Percentiles rank a stretch among this genome's conserved stretches.
phyloP scores from a whole-genome alignment of 2,888 invertebrate genomes.

The Lithophane leautieri region DNA sequence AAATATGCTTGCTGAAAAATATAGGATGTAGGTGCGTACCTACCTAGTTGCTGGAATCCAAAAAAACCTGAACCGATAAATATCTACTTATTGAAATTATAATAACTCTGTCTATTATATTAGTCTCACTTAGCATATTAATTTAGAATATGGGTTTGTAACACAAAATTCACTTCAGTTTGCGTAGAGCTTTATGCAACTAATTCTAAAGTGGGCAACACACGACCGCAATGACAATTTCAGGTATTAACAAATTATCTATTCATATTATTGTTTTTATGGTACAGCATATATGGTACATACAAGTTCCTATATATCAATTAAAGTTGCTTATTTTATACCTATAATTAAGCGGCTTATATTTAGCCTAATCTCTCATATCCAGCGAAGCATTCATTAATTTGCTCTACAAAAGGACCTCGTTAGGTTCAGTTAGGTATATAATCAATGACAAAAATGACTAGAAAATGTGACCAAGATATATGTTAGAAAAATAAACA shows the following conservation, averaged over 20 bases:
- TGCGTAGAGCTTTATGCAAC: not conserved
- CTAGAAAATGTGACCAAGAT: conserved; percentile 61
- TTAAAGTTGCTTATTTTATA: conserved; percentile 61
- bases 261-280: conserved; percentile 78
- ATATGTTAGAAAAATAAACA: conserved; percentile 51
- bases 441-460: conserved; percentile 55
- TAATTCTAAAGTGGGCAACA: conserved; percentile 49
- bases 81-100: not conserved
- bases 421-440: conserved; percentile 29
- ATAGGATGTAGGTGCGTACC: not conserved
- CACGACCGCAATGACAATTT: conserved; percentile 33
- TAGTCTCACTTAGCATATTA: not conserved
- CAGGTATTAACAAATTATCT: conserved; percentile 58
- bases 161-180: conserved; percentile 15
- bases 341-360: conserved; percentile 67
- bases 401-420: conserved; percentile 31
- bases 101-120: not conserved
- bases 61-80: not conserved
- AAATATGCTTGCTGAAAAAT: not conserved
- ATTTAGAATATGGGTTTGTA: not conserved
- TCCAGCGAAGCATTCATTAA: conserved; percentile 60
- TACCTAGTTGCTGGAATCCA: not conserved
- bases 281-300: conserved; percentile 74
- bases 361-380: conserved; percentile 68
- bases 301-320: conserved; percentile 57